Evolutionary conservation across 2,888 invertebrate genomes (phyloP).

Genomic region (Idaea straminata): DNA sequence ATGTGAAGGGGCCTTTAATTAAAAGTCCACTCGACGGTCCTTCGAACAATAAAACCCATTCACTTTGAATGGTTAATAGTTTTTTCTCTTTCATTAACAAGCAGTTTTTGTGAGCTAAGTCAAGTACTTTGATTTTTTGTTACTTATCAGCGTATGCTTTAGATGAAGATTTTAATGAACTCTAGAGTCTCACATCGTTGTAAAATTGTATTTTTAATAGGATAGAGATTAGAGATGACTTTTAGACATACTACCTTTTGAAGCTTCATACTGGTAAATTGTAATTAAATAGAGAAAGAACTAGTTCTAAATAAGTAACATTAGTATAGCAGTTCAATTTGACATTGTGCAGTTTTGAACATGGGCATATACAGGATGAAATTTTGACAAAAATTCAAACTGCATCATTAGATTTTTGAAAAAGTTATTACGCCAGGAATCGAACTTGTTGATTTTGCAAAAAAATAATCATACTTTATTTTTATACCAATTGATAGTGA

Average conservation of each 20-base stretch:
- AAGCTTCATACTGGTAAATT: neutral
- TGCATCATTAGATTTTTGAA: too few relatives aligned
- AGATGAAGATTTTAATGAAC: neutral
- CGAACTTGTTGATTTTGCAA: too few relatives aligned
- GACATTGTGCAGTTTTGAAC: too few relatives aligned
- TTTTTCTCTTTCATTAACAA: slow-evolving; percentile 47
- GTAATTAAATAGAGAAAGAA: neutral
- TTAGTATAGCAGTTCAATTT: too few relatives aligned
- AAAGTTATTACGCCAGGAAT: too few relatives aligned
- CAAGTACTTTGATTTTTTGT: neutral
- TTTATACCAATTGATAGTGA: too few relatives aligned
- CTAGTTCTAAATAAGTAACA: too few relatives aligned
- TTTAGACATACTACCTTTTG: neutral
- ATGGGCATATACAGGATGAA: too few relatives aligned
- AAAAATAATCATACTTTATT: too few relatives aligned
- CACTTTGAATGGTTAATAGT: slow-evolving; percentile 57
- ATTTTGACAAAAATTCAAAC: too few relatives aligned
- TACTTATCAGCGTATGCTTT: neutral
- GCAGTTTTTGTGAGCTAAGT: slow-evolving; percentile 25
- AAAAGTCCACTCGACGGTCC: slow-evolving; percentile 67
- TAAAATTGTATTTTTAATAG: neutral
- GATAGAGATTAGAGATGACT: neutral
- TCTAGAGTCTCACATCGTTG: neutral
- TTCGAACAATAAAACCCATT: slow-evolving; percentile 65
- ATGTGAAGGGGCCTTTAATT: slow-evolving; percentile 71